Percentiles rank a stretch among this genome's conserved stretches.
Evolutionary conservation across 2,113 vertebrate species (phyloP).

Genomic region (Zosterops borbonicus): DNA sequence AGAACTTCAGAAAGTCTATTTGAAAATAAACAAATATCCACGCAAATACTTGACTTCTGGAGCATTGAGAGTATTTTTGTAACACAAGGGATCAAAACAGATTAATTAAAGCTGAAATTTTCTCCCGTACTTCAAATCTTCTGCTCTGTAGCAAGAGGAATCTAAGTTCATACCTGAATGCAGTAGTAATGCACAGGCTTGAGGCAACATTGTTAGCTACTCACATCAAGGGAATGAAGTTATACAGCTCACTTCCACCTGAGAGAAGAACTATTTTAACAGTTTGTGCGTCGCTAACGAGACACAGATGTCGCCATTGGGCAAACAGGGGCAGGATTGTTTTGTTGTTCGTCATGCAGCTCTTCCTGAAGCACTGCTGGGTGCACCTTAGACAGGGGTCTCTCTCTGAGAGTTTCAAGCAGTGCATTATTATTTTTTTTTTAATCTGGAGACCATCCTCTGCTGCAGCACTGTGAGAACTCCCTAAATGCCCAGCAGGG

Average conservation of each 20-base stretch:
- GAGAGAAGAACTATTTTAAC: not conserved
- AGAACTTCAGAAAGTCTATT: not conserved
- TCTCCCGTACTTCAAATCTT: not conserved
- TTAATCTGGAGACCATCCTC: not conserved
- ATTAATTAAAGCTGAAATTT: not conserved
- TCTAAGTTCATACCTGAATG: not conserved
- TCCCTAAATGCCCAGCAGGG: not conserved
- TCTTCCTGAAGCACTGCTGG: not conserved
- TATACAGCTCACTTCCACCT: conserved; percentile 33
- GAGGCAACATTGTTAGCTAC: conserved; percentile 6
- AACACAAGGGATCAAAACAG: not conserved
- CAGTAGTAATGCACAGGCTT: conserved; percentile 1
- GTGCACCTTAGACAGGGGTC: rapidly evolving
- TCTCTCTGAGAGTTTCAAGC: not conserved
- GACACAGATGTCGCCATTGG: not conserved
- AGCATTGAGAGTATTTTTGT: not conserved
- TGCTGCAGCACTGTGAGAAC: not conserved
- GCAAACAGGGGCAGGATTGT: not conserved
- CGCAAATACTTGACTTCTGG: not conserved
- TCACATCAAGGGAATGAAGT: conserved; percentile 34
- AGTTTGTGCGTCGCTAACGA: not conserved
- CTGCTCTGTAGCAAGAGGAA: not conserved
- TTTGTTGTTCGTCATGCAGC: not conserved
- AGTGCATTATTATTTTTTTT: not conserved
- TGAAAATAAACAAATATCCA: not conserved